Conservation (phyloP, 2,888 invertebrate genomes). For the Rhagium mordax region DNA sequence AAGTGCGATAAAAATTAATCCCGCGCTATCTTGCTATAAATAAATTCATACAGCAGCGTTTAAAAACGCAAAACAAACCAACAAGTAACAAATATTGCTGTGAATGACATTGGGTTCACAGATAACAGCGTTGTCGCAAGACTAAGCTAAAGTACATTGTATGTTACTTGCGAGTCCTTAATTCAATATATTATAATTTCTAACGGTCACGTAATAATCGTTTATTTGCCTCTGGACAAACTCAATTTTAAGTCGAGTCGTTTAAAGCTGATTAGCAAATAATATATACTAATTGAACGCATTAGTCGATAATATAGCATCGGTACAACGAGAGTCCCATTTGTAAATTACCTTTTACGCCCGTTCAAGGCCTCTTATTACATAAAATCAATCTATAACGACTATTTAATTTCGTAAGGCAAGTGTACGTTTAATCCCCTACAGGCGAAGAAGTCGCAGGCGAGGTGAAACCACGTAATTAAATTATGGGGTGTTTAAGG, state of each 20-base stretch:
- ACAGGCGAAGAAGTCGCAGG: neutral
- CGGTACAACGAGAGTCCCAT: neutral
- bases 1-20: neutral
- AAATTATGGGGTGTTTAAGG: neutral
- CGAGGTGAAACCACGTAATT: neutral
- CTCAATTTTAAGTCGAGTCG: too few relatives aligned
- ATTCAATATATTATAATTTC: neutral
- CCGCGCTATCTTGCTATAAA: neutral
- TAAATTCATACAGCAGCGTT: neutral
- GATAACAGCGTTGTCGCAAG: neutral
- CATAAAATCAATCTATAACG: neutral
- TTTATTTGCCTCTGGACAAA: neutral
- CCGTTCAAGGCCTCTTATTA: constrained; percentile 5
- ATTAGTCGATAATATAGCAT: neutral
- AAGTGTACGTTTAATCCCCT: neutral
- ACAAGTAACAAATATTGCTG: neutral
- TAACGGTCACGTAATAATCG: neutral
- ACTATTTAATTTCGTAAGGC: neutral
- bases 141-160: neutral
- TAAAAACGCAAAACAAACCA: neutral
- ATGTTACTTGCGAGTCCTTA: neutral
- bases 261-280: too few relatives aligned
- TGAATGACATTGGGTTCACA: neutral
- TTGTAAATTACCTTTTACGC: neutral
- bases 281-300: too few relatives aligned